Evolutionary conservation across 2,113 vertebrate genomes (phyloP), one percentile per base, ranked within the genome.

Genomic region (Engystomops pustulosus): DNA sequence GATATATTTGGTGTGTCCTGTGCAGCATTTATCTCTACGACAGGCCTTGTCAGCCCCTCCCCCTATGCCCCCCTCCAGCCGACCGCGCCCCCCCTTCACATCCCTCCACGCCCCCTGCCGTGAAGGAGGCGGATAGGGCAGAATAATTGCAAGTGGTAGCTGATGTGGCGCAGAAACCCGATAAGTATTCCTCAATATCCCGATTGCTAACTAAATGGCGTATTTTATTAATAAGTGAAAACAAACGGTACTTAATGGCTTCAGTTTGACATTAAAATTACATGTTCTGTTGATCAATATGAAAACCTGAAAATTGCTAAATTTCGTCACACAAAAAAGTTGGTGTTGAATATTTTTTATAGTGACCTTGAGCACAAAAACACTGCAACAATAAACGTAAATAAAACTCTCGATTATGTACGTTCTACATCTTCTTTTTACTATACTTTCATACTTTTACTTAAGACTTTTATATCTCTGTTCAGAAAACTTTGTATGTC

Each of bases 401-500:
- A 38, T 38, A 60, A 27, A 38, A 69, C 3, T 38, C 1, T 11
- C 3, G 3, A 14, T 11, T 38, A 69, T 69, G 18, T 36, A 36
- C 20, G 15, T 3, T 36, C 17, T 68, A 62, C 6, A 34, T 8
- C 9, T 32, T 8, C 7, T 65, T 32, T 11, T 69, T 71, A 41
- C 68, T 44, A 2, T 25, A 4, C 4, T 71, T 18, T 23, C 36
- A 45, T 1, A 23, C 5, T 58, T 53, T 53, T 58, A 34, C 34
- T 53, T 36, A 55, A 55, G 30, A 23, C 18, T 77, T 76, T 53
- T 77, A 58, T 34, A 77, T 58, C 74, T 58, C 27, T 77, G 17
- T 49, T 20, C 32, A 58, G 34, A 58, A 77, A 41, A 38, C 11
- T 25, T 78, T 60, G 25, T 78, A 34, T 78, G 51, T 53, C 51